Conservation (phyloP, 2,797 vertebrate species). For the Megaceryle alcyon region DNA sequence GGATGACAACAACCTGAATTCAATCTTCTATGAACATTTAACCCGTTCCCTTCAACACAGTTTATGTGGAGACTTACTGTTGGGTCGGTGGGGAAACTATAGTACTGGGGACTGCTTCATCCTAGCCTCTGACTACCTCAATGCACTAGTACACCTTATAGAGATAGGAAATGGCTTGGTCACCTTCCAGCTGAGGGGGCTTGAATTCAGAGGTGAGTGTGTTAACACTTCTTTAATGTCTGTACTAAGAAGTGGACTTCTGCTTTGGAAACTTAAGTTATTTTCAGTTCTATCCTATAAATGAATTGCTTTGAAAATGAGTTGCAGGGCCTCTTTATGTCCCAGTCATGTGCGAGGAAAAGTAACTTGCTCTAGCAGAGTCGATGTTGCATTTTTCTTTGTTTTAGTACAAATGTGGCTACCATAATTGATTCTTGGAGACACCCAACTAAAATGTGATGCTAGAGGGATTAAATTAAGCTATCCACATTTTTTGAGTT, state of each 20-base stretch:
- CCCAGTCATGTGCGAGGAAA: not conserved
- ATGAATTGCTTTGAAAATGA: not conserved
- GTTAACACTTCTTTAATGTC: not conserved
- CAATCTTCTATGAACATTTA: slow-evolving; percentile 98
- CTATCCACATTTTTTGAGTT: not conserved
- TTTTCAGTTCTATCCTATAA: not conserved
- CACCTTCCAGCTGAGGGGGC: slow-evolving; percentile 96
- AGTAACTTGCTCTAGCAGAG: not conserved
- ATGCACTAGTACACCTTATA: slow-evolving; percentile 95
- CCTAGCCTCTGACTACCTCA: slow-evolving; percentile 98
- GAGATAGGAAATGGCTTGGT: slow-evolving; percentile 97
- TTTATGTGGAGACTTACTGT: slow-evolving; percentile 92
- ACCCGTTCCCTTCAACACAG: slow-evolving; percentile 97
- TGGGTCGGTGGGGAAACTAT: slow-evolving; percentile 97
- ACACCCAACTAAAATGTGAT: not conserved
- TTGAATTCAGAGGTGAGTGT: slow-evolving; percentile 94
- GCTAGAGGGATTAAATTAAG: not conserved
- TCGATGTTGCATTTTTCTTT: not conserved
- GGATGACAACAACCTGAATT: slow-evolving; percentile 98
- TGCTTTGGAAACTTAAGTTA: not conserved
- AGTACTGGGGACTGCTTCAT: slow-evolving; percentile 98
- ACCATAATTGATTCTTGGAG: not conserved
- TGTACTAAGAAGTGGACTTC: not conserved
- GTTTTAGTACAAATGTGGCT: not conserved
- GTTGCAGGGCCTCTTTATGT: not conserved